Evolutionary conservation across 2,113 vertebrate species (phyloP).

Genomic region (Paradoxurus hermaphroditus): DNA sequence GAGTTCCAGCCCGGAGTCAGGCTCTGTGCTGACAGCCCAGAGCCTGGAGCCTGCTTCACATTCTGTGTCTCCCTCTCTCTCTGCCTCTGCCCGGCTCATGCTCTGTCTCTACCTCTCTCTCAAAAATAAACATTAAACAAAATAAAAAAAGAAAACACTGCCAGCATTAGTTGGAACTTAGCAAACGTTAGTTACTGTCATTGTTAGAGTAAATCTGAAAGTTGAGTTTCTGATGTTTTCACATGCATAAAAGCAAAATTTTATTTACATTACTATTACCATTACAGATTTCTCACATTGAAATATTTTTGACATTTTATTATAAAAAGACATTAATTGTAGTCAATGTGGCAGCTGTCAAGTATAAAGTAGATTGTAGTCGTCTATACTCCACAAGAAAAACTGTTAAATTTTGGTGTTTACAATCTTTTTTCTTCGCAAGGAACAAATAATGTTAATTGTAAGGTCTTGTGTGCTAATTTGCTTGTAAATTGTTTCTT

Average conservation of each 20-base stretch:
- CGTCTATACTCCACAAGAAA: not conserved
- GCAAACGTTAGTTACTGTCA: not conserved
- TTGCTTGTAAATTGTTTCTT: not conserved
- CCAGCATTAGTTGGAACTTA: not conserved
- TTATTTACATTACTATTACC: not conserved
- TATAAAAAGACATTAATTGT: not conserved
- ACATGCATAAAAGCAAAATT: not conserved
- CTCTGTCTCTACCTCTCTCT: too few relatives aligned
- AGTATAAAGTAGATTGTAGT: not conserved
- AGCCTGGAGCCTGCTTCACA: too few relatives aligned
- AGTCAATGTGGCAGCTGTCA: not conserved
- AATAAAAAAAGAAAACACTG: too few relatives aligned
- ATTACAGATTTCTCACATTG: not conserved
- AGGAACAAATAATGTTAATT: not conserved
- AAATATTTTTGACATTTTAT: not conserved
- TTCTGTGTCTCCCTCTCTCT: too few relatives aligned
- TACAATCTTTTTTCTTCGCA: not conserved
- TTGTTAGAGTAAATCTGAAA: not conserved
- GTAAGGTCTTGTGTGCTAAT: not conserved
- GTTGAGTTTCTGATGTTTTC: not conserved
- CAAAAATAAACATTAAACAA: too few relatives aligned
- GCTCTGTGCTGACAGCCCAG: too few relatives aligned
- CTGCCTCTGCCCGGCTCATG: too few relatives aligned
- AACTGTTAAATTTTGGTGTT: not conserved
- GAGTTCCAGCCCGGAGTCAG: too few relatives aligned